Conservation (phyloP, 2,797 vertebrate genomes). For the Centroberyx gerrardi region DNA sequence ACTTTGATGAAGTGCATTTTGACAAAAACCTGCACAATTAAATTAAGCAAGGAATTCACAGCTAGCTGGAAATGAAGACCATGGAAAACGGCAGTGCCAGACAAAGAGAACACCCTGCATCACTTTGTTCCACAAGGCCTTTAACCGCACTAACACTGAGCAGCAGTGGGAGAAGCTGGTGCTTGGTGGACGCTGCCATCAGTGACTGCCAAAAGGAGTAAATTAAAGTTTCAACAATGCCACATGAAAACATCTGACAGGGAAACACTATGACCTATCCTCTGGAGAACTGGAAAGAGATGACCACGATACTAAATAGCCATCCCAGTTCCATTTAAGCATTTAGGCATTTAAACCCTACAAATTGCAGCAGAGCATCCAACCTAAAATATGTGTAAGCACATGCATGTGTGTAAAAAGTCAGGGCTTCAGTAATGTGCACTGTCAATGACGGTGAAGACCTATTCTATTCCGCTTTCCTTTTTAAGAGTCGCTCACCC, state of each 20-base stretch:
- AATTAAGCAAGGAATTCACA: neutral
- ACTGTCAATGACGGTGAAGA: neutral
- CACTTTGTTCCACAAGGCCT: neutral
- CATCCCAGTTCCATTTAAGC: neutral
- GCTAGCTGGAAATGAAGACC: neutral
- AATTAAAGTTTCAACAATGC: neutral
- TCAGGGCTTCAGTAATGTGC: slow-evolving; percentile 2
- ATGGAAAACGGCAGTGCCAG: neutral
- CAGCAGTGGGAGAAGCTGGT: neutral
- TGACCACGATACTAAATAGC: neutral
- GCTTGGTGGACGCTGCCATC: neutral
- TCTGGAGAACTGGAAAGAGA: neutral
- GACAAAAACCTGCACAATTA: neutral
- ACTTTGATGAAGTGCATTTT: neutral
- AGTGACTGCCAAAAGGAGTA: neutral
- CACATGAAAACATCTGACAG: neutral
- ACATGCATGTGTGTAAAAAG: neutral
- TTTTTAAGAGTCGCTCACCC: slow-evolving; percentile 4
- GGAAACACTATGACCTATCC: neutral
- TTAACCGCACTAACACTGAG: neutral
- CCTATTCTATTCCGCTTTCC: slow-evolving; percentile 3
- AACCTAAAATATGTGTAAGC: slow-evolving; percentile 7
- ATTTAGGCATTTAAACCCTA: neutral
- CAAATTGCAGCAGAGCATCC: neutral
- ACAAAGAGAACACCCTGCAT: neutral